Evolutionary conservation across 30 jellyfish, hydroid and myxozoan species (phyloP), one percentile per base, ranked within the genome.

Genomic region (Aurelia sp.): DNA sequence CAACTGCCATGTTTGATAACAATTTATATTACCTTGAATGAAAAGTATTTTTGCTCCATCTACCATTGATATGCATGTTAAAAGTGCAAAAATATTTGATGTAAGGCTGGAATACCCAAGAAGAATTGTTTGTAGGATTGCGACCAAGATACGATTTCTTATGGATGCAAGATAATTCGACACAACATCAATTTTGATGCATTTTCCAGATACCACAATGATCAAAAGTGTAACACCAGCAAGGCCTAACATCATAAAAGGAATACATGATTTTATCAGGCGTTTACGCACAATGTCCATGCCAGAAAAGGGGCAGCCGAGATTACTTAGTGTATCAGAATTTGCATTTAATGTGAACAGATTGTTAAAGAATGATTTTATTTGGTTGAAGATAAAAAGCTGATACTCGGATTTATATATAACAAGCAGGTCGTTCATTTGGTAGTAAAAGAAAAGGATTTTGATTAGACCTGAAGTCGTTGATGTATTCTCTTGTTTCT

Each of bases 31-130:
- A 11, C 74, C 74, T 12, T 64, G 27, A 13, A 64, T 64, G 31
- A 13, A 64, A 18, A 68, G 59, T 23, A 68, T 35, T 20, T 68
- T 23, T 20, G 16, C 2, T 18, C 60, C 60, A 35, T 68, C 4
- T 23, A n/a, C 79, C 33, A 68, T n/a, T 20, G 79, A 68, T 11
- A 68, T 41, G 44, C 79, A 68, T 10, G 79, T 20, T 15, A 68
- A 41, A 55, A 68, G 59, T 68, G 79, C 1, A 35, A 68, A 68
- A 1, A 68, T 22, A 41, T 68, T 22, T 20, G 79, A 68, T 20
- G 60, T 68, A 13, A 68, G 33, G 33, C 60, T 68, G 35, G 79
- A 68, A 27, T 64, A 64, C 17, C 74, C 74, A 64, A 64, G 74
- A 12, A 64, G 31, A 12, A 33, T 68, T 0, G 6, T 68, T 33